Conservation (phyloP, 1,140 invertebrate genomes). For the Hirudo medicinalis region DNA sequence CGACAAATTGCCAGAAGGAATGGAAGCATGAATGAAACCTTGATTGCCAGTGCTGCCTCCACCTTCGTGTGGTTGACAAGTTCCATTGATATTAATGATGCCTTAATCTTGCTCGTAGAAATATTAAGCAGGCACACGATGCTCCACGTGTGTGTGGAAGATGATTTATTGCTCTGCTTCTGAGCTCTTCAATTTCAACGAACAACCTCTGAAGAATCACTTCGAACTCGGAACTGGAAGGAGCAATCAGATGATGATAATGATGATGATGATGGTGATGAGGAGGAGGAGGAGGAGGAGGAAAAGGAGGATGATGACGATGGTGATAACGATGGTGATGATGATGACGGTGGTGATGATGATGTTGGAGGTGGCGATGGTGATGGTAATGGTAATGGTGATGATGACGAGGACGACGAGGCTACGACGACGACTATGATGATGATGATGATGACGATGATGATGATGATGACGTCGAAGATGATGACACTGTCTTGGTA, state of each 20-base stretch:
- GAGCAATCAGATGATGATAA: not conserved
- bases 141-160: too few species aligned
- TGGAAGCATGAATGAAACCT: too few species aligned
- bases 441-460: slow-evolving; percentile 5
- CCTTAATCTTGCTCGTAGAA: too few species aligned
- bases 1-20: too few species aligned
- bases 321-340: slow-evolving; percentile 6
- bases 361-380: not conserved
- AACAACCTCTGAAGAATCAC: too few species aligned
- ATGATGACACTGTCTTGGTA: not conserved
- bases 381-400: not conserved
- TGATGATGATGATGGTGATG: slow-evolving; percentile 8
- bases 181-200: too few species aligned
- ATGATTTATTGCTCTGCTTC: too few species aligned
- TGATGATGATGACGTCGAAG: not conserved
- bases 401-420: not conserved
- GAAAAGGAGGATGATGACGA: not conserved
- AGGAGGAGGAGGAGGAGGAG: not conserved
- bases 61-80: too few species aligned
- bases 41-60: too few species aligned
- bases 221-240: too few species aligned
- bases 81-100: too few species aligned
- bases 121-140: too few species aligned
- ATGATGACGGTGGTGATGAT: not conserved
- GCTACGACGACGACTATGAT: not conserved